phyloP scores from a whole-genome alignment of 2,888 invertebrate genomes.

The Alcis repandata region DNA sequence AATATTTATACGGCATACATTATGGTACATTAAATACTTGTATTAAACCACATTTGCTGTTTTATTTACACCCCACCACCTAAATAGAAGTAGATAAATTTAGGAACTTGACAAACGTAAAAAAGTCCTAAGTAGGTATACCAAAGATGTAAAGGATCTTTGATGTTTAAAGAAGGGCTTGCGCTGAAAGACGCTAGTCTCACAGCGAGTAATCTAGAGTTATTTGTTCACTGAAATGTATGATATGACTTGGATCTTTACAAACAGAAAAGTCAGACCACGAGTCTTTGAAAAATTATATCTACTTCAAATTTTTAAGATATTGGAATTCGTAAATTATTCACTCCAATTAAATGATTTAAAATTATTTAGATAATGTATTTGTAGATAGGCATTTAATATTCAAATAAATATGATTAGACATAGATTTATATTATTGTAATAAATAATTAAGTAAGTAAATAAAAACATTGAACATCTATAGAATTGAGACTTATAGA shows the following conservation, averaged over 20 bases:
- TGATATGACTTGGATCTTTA: too few relatives aligned
- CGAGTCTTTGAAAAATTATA: too few relatives aligned
- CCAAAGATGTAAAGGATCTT: too few relatives aligned
- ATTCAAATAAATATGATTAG: conserved; percentile 27
- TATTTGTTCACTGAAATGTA: too few relatives aligned
- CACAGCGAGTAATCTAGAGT: conserved; percentile 57
- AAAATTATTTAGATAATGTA: conserved; percentile 7
- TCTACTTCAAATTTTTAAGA: not conserved
- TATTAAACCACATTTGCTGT: conserved; percentile 70
- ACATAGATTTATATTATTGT: conserved; percentile 15
- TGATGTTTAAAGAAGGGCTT: too few relatives aligned
- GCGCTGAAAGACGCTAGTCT: too few relatives aligned
- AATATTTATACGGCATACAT: conserved; percentile 87
- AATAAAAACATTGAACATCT: conserved; percentile 42
- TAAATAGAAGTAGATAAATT: not conserved
- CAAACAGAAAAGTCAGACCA: too few relatives aligned
- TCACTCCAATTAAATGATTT: conserved; percentile 2
- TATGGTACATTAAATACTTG: conserved; percentile 86
- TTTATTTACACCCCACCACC: conserved; percentile 61
- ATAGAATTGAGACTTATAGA: conserved; percentile 70
- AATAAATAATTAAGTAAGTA: conserved; percentile 20
- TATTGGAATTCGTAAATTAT: not conserved
- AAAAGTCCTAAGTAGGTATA: too few relatives aligned
- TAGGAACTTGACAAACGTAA: not conserved
- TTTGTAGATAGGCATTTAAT: conserved; percentile 43